Evolutionary conservation across 2,888 invertebrate species (phyloP), one percentile per base, ranked within the genome.

Genomic region (Amblyteles armatorius): DNA sequence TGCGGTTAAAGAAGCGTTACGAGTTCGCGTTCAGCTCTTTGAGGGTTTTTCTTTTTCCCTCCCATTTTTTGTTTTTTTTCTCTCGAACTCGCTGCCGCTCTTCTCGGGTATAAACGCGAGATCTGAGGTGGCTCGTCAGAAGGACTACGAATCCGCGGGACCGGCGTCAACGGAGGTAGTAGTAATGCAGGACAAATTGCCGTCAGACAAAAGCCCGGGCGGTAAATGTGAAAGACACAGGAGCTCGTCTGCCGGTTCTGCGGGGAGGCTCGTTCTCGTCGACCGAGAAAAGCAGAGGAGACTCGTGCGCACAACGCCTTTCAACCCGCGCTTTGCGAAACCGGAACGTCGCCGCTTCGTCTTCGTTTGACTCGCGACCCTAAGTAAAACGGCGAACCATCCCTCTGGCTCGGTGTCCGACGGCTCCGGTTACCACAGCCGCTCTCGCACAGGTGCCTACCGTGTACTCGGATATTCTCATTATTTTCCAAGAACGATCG

Each of bases 181-280:
- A n/a, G 77, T 48, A 48, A 48, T 40, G 67, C 50, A 65, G 67
- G 65, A 77, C 77, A 67, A 77, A 77, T 77, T 77, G 65, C 67
- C 52, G 77, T 65, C 77, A 67, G 77, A 67, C 77, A 77, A 77
- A 77, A 77, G 67, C 67, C 52, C 55, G 52, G 26, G 67, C 36
- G 36, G 52, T 77, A 67, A 22, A 52, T 40, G 77, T 36, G 77
- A 77, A 52, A 72, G n/a, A 29, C 33, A 29, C 63, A 29, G 33
- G 33, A 63, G 9, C 63, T 33, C n/a, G 29, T 19, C 33, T 16
- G n/a, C 29, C 13, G 33, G 19, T 19, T 69, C 74, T 11, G 16
- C 44, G 63, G 33, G 60, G n/a, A 29, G 55, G 26, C 33, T 67
- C 65, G 77, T 52, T 76, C 44, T 16, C 67, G 55, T 22, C 36